Evolutionary conservation across 2,797 vertebrate genomes (phyloP).

Genomic region (Pitangus sulphuratus): DNA sequence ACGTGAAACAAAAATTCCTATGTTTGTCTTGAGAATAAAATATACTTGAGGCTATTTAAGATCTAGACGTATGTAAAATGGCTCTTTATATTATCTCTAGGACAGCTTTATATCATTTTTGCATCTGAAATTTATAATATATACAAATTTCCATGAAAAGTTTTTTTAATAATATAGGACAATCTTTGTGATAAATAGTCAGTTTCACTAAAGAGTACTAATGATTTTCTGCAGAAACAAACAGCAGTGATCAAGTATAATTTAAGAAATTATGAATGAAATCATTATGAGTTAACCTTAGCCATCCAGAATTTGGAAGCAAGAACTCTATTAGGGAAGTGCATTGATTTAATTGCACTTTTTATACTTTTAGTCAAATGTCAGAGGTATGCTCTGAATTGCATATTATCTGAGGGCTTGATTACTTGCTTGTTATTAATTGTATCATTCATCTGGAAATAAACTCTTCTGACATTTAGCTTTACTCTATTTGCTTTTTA

Average conservation of each 20-base stretch:
- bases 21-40: background rate
- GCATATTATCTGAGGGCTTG: constrained; percentile 1
- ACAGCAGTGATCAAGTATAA: background rate
- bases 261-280: background rate
- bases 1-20: background rate
- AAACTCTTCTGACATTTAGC: constrained; percentile 39
- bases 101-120: background rate
- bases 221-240: constrained; percentile 3
- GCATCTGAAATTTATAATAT: background rate
- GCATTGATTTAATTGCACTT: constrained; percentile 35
- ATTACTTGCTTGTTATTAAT: constrained; percentile 48
- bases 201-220: background rate
- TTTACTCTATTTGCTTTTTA: background rate
- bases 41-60: background rate
- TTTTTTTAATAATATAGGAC: background rate
- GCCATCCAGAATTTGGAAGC: background rate
- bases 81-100: background rate
- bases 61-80: background rate
- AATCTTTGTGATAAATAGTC: background rate
- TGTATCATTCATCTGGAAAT: constrained; percentile 36
- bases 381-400: constrained; percentile 33
- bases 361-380: constrained; percentile 16
- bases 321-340: background rate
- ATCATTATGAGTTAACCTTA: background rate
- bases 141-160: background rate